These are phyloP conservation scores for Agrochola litura DNA, from an alignment of 2,888 invertebrate species.

Conservation along the genomic window DNA sequence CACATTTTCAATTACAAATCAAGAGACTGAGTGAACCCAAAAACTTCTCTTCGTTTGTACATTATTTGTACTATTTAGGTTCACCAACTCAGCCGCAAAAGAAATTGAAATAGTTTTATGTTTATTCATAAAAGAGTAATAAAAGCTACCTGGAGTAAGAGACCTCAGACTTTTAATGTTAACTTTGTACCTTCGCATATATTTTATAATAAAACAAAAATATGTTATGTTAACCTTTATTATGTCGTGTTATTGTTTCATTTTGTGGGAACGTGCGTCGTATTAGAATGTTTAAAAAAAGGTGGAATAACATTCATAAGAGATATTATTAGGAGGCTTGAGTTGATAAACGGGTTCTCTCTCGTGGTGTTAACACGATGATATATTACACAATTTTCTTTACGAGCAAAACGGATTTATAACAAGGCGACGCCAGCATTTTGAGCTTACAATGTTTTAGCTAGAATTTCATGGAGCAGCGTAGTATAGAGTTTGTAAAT, in stretches of 20 bases:
- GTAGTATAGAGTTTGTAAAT: conserved; percentile 46
- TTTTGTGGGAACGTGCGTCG: conserved; percentile 41
- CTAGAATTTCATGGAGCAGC: conserved; percentile 62
- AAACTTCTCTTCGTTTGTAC: conserved; percentile 15
- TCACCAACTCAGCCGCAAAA: conserved; percentile 16
- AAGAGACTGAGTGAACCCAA: conserved; percentile 9
- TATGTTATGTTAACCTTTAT: conserved; percentile 21
- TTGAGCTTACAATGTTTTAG: conserved; percentile 73
- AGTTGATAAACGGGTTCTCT: conserved; percentile 85
- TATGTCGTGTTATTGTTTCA: conserved; percentile 55
- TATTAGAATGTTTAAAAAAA: conserved; percentile 65
- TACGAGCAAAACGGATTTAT: conserved; percentile 85
- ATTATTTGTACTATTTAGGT: conserved; percentile 33
- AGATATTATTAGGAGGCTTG: conserved; percentile 82
- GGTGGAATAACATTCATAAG: conserved; percentile 71
- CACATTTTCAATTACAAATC: conserved; percentile 32
- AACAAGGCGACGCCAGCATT: conserved; percentile 76
- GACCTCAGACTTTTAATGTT: conserved; percentile 10
- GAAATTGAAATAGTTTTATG: conserved; percentile 38
- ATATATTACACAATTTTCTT: conserved; percentile 89
- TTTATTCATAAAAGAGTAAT: conserved; percentile 17
- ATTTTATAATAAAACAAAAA: conserved; percentile 24
- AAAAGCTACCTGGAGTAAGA: neutral
- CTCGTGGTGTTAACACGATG: conserved; percentile 84
- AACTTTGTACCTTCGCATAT: conserved; percentile 24